Percentiles rank a stretch among this genome's conserved stretches.
These are phyloP conservation scores for Caenorhabditis zanzibari DNA, from an alignment of 2,888 invertebrate species.

Conservation along the genomic window DNA sequence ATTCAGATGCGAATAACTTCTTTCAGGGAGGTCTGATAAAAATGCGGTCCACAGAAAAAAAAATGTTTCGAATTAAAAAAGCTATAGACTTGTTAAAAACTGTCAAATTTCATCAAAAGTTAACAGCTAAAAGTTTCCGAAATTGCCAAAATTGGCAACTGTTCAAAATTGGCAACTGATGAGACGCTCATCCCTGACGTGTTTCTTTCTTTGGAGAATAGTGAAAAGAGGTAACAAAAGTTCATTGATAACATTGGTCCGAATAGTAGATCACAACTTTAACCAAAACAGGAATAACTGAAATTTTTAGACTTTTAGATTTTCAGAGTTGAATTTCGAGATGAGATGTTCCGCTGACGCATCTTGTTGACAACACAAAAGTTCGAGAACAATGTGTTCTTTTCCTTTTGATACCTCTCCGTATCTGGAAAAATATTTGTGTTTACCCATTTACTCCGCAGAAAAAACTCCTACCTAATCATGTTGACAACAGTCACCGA, in stretches of 20 bases:
- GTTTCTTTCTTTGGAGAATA: not conserved
- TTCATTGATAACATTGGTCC: slow-evolving; percentile 35
- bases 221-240: not conserved
- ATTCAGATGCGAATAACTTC: too few relatives aligned
- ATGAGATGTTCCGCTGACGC: slow-evolving; percentile 55
- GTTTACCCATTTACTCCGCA: not conserved
- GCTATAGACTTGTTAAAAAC: too few relatives aligned
- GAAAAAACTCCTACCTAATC: slow-evolving; percentile 33
- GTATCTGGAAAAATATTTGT: slow-evolving; percentile 43
- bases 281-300: not conserved
- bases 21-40: too few relatives aligned
- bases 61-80: too few relatives aligned
- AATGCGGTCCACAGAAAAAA: too few relatives aligned
- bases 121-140: too few relatives aligned
- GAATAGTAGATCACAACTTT: slow-evolving; percentile 33
- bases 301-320: slow-evolving; percentile 33
- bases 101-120: too few relatives aligned
- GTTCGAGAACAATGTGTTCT: slow-evolving; percentile 70
- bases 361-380: slow-evolving; percentile 66
- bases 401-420: slow-evolving; percentile 62
- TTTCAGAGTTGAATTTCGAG: slow-evolving; percentile 59
- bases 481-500: slow-evolving; percentile 68
- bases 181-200: too few relatives aligned
- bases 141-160: too few relatives aligned
- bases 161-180: too few relatives aligned